Conservation (phyloP, 2,113 vertebrate genomes). For the Egretta garzetta region DNA sequence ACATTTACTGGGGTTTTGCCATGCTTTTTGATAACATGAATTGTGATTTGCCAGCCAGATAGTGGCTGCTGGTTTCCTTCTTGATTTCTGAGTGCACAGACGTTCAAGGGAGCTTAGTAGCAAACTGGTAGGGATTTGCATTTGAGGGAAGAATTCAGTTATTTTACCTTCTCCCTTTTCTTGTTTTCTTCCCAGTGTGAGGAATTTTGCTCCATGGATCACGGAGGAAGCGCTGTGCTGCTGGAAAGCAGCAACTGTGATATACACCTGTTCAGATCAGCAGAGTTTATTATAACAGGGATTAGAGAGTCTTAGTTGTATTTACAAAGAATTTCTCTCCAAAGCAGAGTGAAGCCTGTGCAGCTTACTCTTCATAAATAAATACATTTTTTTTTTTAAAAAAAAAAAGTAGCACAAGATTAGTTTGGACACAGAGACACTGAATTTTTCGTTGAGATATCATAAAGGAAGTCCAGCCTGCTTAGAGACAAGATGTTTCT, state of each 20-base stretch:
- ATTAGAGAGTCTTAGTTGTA: slow-evolving; percentile 35
- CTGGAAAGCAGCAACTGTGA: slow-evolving; percentile 36
- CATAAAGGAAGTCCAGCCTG: not conserved
- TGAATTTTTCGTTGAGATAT: slow-evolving; percentile 16
- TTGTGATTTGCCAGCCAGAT: not conserved
- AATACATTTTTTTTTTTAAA: not conserved
- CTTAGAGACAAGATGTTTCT: not conserved
- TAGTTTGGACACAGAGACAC: not conserved
- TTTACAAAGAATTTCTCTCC: slow-evolving; percentile 65
- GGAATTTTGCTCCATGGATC: not conserved
- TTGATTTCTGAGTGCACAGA: not conserved
- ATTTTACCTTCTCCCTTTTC: not conserved
- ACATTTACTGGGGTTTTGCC: not conserved
- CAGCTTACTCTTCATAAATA: slow-evolving; percentile 54
- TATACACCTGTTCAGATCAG: slow-evolving; percentile 23
- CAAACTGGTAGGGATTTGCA: not conserved
- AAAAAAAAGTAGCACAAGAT: not conserved
- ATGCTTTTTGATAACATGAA: not conserved
- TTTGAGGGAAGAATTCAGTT: not conserved
- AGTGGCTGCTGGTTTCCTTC: not conserved
- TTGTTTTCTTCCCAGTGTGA: not conserved
- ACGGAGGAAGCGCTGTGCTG: not conserved
- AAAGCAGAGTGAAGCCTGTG: not conserved
- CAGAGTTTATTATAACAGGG: slow-evolving; percentile 31
- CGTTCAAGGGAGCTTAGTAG: not conserved